These are phyloP conservation scores for Notarius lentiginosus DNA, from an alignment of 2,113 vertebrate genomes.

Conservation along the genomic window DNA sequence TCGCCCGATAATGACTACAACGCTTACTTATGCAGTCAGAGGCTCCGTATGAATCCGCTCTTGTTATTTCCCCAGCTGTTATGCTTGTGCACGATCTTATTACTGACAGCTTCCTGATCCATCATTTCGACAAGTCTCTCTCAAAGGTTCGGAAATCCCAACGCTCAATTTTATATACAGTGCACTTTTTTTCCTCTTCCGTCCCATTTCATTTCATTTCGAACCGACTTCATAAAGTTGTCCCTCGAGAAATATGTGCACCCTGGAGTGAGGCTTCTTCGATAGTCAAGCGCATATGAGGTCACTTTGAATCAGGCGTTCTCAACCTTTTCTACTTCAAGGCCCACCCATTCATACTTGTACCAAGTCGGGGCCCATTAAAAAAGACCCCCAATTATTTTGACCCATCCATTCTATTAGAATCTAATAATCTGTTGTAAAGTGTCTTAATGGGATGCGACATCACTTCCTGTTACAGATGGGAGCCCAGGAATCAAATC, in stretches of 20 bases:
- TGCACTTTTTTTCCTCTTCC: neutral
- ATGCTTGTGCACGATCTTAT: neutral
- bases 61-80: neutral
- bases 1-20: conserved; percentile 56
- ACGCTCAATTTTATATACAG: conserved; percentile 18
- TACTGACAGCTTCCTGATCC: conserved; percentile 36
- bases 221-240: conserved; percentile 2
- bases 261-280: neutral
- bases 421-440: no score
- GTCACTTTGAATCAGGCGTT: neutral
- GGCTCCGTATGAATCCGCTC: neutral
- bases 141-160: conserved; percentile 2
- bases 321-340: neutral
- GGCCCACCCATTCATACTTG: no score
- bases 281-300: neutral
- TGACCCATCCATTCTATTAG: no score
- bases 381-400: no score
- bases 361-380: no score
- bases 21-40: conserved; percentile 44
- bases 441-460: no score
- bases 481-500: no score
- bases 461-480: no score
- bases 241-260: neutral
- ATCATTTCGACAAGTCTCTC: conserved; percentile 30
- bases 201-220: neutral